Evolutionary conservation across 2,797 vertebrate species (phyloP), one percentile per base, ranked within the genome.

Genomic region (Ambastaia sidthimunki): DNA sequence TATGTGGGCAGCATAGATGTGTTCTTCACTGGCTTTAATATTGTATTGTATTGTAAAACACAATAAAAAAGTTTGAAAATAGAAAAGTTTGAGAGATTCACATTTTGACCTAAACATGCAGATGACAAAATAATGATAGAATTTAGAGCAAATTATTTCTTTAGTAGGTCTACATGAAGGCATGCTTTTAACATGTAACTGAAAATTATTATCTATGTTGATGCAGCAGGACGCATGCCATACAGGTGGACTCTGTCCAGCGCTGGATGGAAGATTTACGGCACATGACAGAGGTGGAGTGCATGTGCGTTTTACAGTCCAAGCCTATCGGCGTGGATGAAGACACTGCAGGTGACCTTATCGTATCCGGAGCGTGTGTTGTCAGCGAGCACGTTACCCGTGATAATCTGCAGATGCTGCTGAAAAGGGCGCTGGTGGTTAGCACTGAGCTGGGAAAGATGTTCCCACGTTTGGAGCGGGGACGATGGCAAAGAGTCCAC

Each of bases 201-300:
- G 9, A 10, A 44, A 44, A 44, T 44, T 44, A 44, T 44, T 10
- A 19, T 80, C 23, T 77, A 13, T 78, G 54, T 37, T 9, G 13
- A 12, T 83, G 44, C 41, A 57, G 88, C 85, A 96, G 95, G 80
- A 91, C 95, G 87, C 94, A 95, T 83, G 90, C 95, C 19, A 96
- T 99, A 55, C 96, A 96, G 86, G 93, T 98, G 67, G 98, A 99
- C 87, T 99, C 97, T 0, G 98, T 99, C 23, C 97, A 97, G 90
- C 94, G 97, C 12, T 99, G 98, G 98, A 97, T 99, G 96, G 96
- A 98, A 69, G 98, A 99, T 83, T 87, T 99, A 74, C 96, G 97
- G 79, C 88, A 98, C 92, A 99, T 99, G 98, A 97, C 97, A 0
- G 98, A 99, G 87, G 96, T 96, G n/a, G 98, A 99, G 87, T 99